Base-by-base conservation (phyloP, 2,113 vertebrate species). In the Caranx melampygus region DNA sequence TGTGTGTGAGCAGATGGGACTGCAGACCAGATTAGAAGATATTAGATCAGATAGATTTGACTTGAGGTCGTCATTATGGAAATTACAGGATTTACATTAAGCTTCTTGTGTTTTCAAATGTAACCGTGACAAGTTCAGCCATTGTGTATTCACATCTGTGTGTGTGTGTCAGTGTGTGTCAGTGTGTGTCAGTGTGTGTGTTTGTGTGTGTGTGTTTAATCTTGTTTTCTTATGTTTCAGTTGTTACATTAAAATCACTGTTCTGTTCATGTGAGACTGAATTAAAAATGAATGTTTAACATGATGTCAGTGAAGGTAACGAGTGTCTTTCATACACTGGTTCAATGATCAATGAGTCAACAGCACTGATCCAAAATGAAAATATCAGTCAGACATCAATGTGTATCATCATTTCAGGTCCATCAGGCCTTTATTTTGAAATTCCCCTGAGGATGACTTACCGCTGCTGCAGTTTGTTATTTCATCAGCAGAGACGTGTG, bases 21-120 rank as follows among this genome's bases (percentile, higher is more conserved):
- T 26, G 34, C 57, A 42, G 34, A 72, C 37, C 37, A 58, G 52
- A 49, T 7, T 10, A 63, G 18, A 52, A 40, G 7, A 18, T 3
- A 54, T 31, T 6, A 42, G 11, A 58, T 80, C 9, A 65, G 12
- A 54, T 44, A 66, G 40, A 21, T 42, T 4, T 71, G 59, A 26
- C 34, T 47, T n/a, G 1, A 20, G 34, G 35, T 52, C 33, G 6
- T 34, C 26, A 49, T 52, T 44, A 60, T 40, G 26, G 34, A 66
- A 77, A 75, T 76, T 1, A 72, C 26, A 72, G 57, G 64, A 57
- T 77, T 76, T 70, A 49, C 79, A 51, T 33, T 37, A 49, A 81
- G 21, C 59, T 33, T 57, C 55, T 62, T 12, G 21, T 49, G 1
- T 6, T 40, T 37, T 68, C 6, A 51, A 6, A 70, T 75, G 33